These are phyloP conservation scores for Nycteola revayana DNA, from an alignment of 2,888 invertebrate species.

Conservation along the genomic window DNA sequence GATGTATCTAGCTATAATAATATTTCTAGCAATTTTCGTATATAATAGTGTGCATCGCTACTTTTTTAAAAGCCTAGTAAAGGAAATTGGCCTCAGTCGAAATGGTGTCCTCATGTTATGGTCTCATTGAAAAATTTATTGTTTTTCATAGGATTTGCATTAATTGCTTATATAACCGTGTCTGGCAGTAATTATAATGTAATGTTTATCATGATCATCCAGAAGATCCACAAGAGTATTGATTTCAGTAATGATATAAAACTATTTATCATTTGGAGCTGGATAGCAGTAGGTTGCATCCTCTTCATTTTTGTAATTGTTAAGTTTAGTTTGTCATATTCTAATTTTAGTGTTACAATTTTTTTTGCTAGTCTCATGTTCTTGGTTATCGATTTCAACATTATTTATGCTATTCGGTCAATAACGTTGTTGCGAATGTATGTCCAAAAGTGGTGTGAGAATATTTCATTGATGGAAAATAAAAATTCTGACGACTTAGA, in stretches of 20 bases:
- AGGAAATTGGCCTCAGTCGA: no score
- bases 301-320: no score
- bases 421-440: slow-evolving; percentile 10
- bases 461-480: neutral
- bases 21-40: no score
- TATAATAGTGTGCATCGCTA: no score
- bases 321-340: neutral
- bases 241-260: slow-evolving; percentile 2
- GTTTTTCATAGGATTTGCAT: neutral
- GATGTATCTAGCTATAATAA: neutral
- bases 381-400: slow-evolving; percentile 1
- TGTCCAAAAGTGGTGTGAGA: slow-evolving; percentile 5
- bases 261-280: slow-evolving; percentile 11
- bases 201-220: slow-evolving; percentile 13
- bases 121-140: no score
- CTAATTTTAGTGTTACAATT: neutral
- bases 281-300: slow-evolving; percentile 9
- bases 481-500: neutral
- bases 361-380: neutral
- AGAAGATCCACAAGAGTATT: slow-evolving; percentile 8
- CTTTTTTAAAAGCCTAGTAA: no score
- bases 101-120: no score
- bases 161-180: slow-evolving; percentile 4
- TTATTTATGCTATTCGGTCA: slow-evolving; percentile 6
- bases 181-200: slow-evolving; percentile 4